phyloP scores from a whole-genome alignment of 2,113 vertebrate genomes.

The Apodemus speciosus region DNA sequence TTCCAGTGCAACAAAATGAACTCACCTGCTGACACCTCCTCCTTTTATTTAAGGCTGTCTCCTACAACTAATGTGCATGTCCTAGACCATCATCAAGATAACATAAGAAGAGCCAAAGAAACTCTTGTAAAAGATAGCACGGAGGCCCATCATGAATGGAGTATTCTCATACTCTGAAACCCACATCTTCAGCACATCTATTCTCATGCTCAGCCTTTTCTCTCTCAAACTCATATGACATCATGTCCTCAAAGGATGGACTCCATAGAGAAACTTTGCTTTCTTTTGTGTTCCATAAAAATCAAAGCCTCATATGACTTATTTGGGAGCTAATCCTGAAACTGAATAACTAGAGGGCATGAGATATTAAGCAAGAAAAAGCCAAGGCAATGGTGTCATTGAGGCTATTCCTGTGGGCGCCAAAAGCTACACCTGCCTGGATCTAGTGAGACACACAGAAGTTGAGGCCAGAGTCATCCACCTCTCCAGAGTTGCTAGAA shows the following conservation, averaged over 20 bases:
- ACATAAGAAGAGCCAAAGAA: background rate
- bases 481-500: background rate
- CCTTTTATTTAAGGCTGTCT: background rate
- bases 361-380: background rate
- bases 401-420: background rate
- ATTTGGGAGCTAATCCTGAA: background rate
- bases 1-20: background rate
- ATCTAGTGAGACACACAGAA: background rate
- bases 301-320: background rate
- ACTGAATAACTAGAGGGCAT: background rate
- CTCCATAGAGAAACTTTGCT: background rate
- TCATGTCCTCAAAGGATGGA: background rate
- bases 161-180: background rate
- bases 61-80: background rate
- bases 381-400: fast-evolving
- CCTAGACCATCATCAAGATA: background rate
- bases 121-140: background rate
- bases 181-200: no score
- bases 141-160: background rate
- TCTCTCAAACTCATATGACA: background rate
- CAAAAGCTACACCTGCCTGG: no score
- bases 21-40: background rate
- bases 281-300: background rate
- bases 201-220: background rate
- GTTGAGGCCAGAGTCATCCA: background rate